Base-by-base conservation (phyloP, 2,113 vertebrate species). In the Callaeas wilsoni region DNA sequence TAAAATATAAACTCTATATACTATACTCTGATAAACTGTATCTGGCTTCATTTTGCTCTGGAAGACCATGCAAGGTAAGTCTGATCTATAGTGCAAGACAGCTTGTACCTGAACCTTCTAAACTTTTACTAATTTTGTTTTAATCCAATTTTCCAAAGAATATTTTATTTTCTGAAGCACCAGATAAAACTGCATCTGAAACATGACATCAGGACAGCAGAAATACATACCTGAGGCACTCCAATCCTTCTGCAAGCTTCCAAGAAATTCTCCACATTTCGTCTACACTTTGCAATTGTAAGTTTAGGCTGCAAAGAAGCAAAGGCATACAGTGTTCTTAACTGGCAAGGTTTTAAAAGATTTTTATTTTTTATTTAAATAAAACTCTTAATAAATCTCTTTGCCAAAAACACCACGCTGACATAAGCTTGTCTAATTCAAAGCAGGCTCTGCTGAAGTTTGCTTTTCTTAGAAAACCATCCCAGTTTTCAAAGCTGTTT, bases 221-320 rank as follows among this genome's bases (percentile, higher is more conserved):
- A 47, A 81, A 37, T 57, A 84, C 86, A 39, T 98, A 99, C 99
- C 99, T 99, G 99, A 96, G 99, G 99, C 67, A 99, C 99, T 33
- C 99, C 99, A 53, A 99, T 99, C 97, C 98, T 98, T 87, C 98
- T 99, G 98, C 99, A 99, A 71, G 99, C 99, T 97, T 99, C 99
- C 91, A 99, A 96, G 97, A 99, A 99, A 97, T 99, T 99, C 97
- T 99, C 99, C 77, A 99, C 99, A 0, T 99, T 99, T 59, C 99
- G 97, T 64, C 99, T 98, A 98, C 99, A 99, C 94, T 99, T 99
- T 73, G 99, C 99, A 98, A 99, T 99, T n/a, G 99, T 99, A 95
- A 99, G 98, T 97, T 99, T 99, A 93, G 99, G 99, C 99, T 99
- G 94, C 39, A 96, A 91, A 77, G 71, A 84, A 87, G 69, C 44